phyloP scores from a whole-genome alignment of 2,888 invertebrate genomes.

The Phymatocera aterrima region DNA sequence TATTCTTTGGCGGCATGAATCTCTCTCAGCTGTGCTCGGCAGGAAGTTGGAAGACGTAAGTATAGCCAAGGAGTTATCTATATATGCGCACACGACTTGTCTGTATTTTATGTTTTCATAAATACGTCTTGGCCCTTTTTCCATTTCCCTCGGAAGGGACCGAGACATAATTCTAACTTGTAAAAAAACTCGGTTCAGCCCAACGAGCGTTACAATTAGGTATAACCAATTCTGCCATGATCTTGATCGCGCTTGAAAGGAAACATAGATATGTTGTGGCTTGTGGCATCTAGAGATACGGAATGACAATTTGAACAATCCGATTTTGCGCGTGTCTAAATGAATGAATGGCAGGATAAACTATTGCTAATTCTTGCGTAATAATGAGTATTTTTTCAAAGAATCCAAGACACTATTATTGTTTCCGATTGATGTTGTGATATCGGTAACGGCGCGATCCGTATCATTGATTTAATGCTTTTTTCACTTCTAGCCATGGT shows the following conservation, averaged over 20 bases:
- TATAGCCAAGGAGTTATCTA: constrained; percentile 13
- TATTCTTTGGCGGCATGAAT: constrained; percentile 23
- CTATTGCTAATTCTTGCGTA: background rate
- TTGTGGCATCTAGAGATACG: background rate
- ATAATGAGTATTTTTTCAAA: background rate
- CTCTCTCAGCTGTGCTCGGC: constrained; percentile 4
- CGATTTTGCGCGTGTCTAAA: too few relatives aligned
- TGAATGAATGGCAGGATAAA: too few relatives aligned
- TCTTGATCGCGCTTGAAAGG: background rate
- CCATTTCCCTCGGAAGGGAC: background rate
- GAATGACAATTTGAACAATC: background rate
- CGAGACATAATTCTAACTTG: background rate
- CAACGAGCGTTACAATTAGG: too few relatives aligned
- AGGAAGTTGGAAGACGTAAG: constrained; percentile 38
- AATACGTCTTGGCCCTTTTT: background rate
- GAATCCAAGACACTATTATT: background rate
- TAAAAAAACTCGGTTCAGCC: background rate
- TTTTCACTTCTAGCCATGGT: background rate
- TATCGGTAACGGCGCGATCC: background rate
- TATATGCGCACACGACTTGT: background rate
- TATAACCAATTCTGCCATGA: too few relatives aligned
- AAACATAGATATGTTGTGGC: background rate
- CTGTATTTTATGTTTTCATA: background rate
- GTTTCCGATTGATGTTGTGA: background rate
- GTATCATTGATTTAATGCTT: constrained; percentile 5